Base-by-base conservation (phyloP, 2,888 invertebrate genomes). In the Graphium colonna region DNA sequence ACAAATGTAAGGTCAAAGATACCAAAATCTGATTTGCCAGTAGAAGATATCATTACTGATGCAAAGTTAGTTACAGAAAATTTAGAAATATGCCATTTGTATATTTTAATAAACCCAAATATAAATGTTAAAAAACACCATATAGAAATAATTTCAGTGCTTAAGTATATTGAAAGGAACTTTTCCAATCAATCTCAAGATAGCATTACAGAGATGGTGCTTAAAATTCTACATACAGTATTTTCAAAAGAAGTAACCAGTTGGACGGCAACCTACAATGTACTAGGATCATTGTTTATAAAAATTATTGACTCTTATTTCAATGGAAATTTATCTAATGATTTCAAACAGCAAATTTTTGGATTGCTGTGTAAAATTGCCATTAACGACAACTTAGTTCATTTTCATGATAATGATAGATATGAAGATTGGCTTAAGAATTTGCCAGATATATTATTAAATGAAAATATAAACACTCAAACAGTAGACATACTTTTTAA, bases 401-500 rank as follows among this genome's bases (percentile, higher is more conserved):
- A 82, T 64, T 84, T 89, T 52, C 87, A 87, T 60, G 58, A 64
- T 18, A 76, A 69, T 67, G 71, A 79, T 33, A 69, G 72, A 26
- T 93, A 91, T 68, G 71, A 82, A 41, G 66, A 65, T 8, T 93
- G 93, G 90, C 71, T 93, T 0, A 72, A 75, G 52, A 85, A 85
- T 52, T 70, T 93, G 58, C 92, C 93, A 0, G 84, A 91, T 57
- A 82, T 93, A 55, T 75, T 94, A 44, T 77, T 91, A 55, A 77
- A 85, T n/a, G 68, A 82, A 38, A 79, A 72, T 45, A 62, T 94
- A 5, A 86, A 87, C 36, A 70, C 81, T 38, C 79, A 90, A 61
- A 90, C 91, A 2, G 69, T 93, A n/a, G 68, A 91, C 51, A 91
- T 91, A 4, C 78, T 94, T 57, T 88, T 91, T 12, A 84, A 88